These are phyloP conservation scores for Leptinotarsa defecta DNA, from an alignment of 1,140 invertebrate species.

Conservation along the genomic window DNA sequence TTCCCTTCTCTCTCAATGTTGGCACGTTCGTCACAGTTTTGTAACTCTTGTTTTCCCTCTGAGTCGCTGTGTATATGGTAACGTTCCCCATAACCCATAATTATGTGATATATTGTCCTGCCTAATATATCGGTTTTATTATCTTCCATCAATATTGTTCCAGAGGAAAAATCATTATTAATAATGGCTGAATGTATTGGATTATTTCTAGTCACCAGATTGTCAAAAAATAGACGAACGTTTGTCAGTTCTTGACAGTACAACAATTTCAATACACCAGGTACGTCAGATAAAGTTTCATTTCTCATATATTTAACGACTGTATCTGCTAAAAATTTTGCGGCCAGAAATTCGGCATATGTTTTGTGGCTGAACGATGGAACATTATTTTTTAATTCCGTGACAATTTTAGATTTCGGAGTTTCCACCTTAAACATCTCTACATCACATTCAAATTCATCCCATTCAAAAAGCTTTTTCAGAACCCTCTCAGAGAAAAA, in stretches of 20 bases:
- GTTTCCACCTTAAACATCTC: background rate
- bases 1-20: background rate
- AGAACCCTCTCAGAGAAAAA: background rate
- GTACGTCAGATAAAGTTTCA: background rate
- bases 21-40: background rate
- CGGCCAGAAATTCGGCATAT: slow-evolving; percentile 17
- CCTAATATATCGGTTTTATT: background rate
- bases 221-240: slow-evolving; percentile 11
- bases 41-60: background rate
- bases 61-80: background rate
- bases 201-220: background rate
- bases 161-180: background rate
- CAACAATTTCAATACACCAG: background rate
- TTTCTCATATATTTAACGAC: background rate
- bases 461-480: background rate
- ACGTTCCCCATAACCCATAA: background rate
- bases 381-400: background rate
- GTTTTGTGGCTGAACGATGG: slow-evolving; percentile 21
- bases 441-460: slow-evolving; percentile 10
- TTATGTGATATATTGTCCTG: background rate
- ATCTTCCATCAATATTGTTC: background rate
- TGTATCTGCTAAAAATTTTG: background rate
- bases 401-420: background rate
- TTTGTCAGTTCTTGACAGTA: background rate
- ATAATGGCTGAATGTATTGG: slow-evolving; percentile 3